Percentiles rank a stretch among this genome's conserved stretches.
Conservation (phyloP, 1,140 invertebrate genomes). For the Pogonognathellus flavescens region DNA sequence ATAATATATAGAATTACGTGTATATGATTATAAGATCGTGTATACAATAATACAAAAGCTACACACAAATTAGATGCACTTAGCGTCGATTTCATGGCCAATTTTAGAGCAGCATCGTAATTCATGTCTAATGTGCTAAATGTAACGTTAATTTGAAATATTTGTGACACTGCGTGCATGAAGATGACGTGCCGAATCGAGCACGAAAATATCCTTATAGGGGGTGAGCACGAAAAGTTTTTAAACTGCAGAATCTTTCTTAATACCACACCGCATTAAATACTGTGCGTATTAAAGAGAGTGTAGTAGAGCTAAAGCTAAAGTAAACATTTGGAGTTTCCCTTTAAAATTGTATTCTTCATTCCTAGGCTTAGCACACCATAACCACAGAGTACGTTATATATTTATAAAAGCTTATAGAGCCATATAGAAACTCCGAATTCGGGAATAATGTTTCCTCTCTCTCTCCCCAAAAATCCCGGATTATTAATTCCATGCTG, state of each 20-base stretch:
- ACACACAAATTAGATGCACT: conserved; percentile 33
- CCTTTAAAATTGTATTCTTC: not conserved
- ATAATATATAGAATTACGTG: conserved; percentile 15
- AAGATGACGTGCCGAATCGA: conserved; percentile 35
- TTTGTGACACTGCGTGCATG: conserved; percentile 43
- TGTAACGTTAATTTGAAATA: conserved; percentile 43
- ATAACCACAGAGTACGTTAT: no score
- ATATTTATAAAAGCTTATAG: no score
- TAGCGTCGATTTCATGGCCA: conserved; percentile 43
- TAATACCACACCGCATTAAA: not conserved
- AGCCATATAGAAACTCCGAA: not conserved
- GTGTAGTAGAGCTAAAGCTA: not conserved
- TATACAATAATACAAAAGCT: not conserved
- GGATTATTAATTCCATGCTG: conserved; percentile 37
- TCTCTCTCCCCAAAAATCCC: not conserved
- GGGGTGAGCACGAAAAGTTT: not conserved
- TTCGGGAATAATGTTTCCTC: not conserved
- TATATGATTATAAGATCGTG: not conserved
- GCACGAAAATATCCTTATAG: not conserved
- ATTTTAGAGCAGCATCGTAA: conserved; percentile 34
- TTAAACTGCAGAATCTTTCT: not conserved
- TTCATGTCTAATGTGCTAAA: conserved; percentile 47
- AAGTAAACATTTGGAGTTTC: conserved; percentile 20
- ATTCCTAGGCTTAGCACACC: not conserved
- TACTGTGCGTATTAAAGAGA: not conserved